Conservation (phyloP, 2,888 invertebrate genomes). For the Drosophila mulleri region DNA sequence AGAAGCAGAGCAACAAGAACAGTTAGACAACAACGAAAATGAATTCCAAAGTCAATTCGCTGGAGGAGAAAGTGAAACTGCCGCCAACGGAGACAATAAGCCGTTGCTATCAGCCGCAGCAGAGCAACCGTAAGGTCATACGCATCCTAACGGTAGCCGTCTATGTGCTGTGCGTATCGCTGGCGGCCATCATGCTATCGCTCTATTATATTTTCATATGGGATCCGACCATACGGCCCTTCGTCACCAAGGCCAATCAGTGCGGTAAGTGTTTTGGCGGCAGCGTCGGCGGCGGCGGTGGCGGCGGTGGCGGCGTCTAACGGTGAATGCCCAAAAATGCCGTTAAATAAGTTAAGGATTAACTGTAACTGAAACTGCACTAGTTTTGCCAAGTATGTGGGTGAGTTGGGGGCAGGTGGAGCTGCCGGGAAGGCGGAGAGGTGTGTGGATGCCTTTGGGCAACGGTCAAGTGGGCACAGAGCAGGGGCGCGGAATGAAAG, state of each 20-base stretch:
- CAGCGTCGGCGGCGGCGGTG: not conserved
- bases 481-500: too few species aligned
- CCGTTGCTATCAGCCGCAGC: slow-evolving; percentile 88
- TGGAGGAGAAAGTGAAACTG: slow-evolving; percentile 85
- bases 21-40: slow-evolving; percentile 56
- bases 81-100: slow-evolving; percentile 85
- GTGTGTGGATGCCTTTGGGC: not conserved
- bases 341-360: not conserved
- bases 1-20: slow-evolving; percentile 9
- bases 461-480: not conserved
- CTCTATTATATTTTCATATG: slow-evolving; percentile 97
- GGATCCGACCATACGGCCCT: slow-evolving; percentile 89
- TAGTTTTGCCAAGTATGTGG: not conserved
- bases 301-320: not conserved
- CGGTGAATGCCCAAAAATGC: not conserved
- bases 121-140: slow-evolving; percentile 90
- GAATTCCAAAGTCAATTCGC: slow-evolving; percentile 84
- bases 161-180: slow-evolving; percentile 96
- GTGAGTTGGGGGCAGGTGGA: not conserved
- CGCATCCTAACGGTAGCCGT: slow-evolving; percentile 96
- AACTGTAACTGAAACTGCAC: slow-evolving; percentile 7
- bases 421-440: not conserved
- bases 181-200: slow-evolving; percentile 96
- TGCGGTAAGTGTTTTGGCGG: slow-evolving; percentile 83
- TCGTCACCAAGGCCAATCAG: slow-evolving; percentile 84